A percentile compares a stretch with the other conserved stretches of the same genome.
Conservation (phyloP, 2,888 invertebrate genomes). For the Metacarcinus magister region DNA sequence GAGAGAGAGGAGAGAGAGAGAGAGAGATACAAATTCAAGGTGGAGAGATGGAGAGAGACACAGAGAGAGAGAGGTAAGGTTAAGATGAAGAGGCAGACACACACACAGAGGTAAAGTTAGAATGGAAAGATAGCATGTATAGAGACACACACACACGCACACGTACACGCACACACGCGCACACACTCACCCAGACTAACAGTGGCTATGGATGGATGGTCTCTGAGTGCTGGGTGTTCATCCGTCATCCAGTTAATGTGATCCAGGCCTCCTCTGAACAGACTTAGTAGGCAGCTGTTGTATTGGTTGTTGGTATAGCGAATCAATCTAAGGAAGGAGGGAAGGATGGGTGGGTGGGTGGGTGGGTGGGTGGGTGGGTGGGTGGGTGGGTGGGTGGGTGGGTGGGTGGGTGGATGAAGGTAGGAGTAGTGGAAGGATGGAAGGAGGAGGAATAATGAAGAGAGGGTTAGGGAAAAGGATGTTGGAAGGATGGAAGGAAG, state of each 20-base stretch:
- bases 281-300: slow-evolving; percentile 86
- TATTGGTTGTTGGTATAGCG: slow-evolving; percentile 84
- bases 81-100: background rate
- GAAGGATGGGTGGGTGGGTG: background rate
- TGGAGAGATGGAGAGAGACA: background rate
- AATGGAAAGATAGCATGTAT: background rate
- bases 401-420: too few relatives aligned
- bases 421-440: too few relatives aligned
- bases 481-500: background rate
- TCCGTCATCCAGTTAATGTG: slow-evolving; percentile 76
- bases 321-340: slow-evolving; percentile 82
- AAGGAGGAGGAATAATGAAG: too few relatives aligned
- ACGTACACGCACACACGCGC: background rate
- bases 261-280: slow-evolving; percentile 85
- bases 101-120: background rate
- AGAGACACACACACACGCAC: background rate
- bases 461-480: background rate
- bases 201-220: slow-evolving; percentile 85
- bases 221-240: slow-evolving; percentile 76
- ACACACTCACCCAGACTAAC: slow-evolving; percentile 84
- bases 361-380: background rate
- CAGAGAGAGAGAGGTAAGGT: background rate
- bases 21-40: background rate
- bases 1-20: background rate
- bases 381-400: too few relatives aligned